Percentiles rank a stretch among this genome's conserved stretches.
Conservation (phyloP, 2,888 invertebrate genomes). For the Muschampia staudingeri region DNA sequence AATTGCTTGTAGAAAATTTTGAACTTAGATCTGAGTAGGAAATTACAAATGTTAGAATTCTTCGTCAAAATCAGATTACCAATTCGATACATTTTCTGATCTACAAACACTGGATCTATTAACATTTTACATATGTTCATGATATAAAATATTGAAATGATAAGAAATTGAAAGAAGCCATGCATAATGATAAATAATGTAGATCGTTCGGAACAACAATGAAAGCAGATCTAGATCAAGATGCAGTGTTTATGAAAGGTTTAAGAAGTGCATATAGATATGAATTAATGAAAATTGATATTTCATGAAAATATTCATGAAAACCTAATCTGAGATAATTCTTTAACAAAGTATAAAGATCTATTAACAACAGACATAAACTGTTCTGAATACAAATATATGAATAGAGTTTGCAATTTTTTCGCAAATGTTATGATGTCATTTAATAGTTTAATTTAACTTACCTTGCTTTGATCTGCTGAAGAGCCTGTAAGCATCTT, state of each 20-base stretch:
- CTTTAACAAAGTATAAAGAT: not conserved
- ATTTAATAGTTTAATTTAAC: slow-evolving; percentile 31
- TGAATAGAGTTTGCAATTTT: not conserved
- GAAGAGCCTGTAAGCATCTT: slow-evolving; percentile 96
- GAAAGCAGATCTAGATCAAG: slow-evolving; percentile 80
- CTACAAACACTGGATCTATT: slow-evolving; percentile 62
- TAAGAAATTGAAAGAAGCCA: slow-evolving; percentile 42
- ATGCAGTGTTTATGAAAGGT: slow-evolving; percentile 66
- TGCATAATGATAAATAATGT: slow-evolving; percentile 40
- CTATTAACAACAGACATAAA: not conserved
- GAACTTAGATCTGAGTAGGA: not conserved
- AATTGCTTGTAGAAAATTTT: not conserved
- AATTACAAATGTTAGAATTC: too few species aligned
- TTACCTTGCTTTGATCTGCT: slow-evolving; percentile 87
- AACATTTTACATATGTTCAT: slow-evolving; percentile 42
- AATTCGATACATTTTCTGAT: slow-evolving; percentile 5
- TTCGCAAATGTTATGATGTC: not conserved
- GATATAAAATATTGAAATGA: slow-evolving; percentile 28
- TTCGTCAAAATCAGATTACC: not conserved
- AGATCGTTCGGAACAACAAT: slow-evolving; percentile 72
- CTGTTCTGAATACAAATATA: not conserved
- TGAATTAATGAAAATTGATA: slow-evolving; percentile 20
- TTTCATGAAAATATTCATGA: not conserved
- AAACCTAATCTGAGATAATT: not conserved
- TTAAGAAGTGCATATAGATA: slow-evolving; percentile 33